Evolutionary conservation across 1,140 invertebrate genomes (phyloP).

Genomic region (Wasmannia auropunctata): DNA sequence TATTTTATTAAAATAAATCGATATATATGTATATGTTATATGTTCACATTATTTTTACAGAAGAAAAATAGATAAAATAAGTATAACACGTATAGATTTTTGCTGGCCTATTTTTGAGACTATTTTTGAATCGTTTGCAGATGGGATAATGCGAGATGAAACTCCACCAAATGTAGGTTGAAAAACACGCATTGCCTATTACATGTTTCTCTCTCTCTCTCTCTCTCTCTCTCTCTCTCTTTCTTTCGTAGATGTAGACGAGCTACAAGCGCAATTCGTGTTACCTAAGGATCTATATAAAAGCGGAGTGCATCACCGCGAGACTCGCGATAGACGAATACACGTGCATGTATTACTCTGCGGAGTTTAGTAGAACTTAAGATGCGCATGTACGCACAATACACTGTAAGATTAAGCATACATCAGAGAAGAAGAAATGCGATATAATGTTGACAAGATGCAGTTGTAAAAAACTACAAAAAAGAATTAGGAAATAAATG

Average conservation of each 20-base stretch:
- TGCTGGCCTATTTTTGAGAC: neutral
- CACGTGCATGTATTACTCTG: constrained; percentile 20
- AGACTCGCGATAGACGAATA: constrained; percentile 46
- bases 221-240: neutral
- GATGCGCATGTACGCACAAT: neutral
- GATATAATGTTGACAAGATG: neutral
- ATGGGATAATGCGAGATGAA: neutral
- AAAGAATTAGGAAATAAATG: neutral
- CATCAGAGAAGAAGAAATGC: constrained; percentile 20
- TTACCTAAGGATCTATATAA: constrained; percentile 78
- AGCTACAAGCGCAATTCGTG: constrained; percentile 70
- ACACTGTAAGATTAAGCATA: neutral
- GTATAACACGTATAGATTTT: neutral
- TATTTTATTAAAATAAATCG: constrained; percentile 14
- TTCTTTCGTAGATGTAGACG: constrained; percentile 43
- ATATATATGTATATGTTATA: neutral
- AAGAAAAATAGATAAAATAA: neutral
- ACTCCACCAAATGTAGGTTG: neutral
- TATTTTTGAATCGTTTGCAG: neutral
- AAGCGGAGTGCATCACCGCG: constrained; percentile 37
- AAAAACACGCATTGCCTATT: constrained; percentile 11
- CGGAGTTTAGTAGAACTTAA: neutral
- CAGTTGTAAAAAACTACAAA: neutral
- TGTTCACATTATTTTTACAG: neutral
- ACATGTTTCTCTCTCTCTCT: neutral